Evolutionary conservation across 1,140 invertebrate species (phyloP).

Genomic region (Apis florea): DNA sequence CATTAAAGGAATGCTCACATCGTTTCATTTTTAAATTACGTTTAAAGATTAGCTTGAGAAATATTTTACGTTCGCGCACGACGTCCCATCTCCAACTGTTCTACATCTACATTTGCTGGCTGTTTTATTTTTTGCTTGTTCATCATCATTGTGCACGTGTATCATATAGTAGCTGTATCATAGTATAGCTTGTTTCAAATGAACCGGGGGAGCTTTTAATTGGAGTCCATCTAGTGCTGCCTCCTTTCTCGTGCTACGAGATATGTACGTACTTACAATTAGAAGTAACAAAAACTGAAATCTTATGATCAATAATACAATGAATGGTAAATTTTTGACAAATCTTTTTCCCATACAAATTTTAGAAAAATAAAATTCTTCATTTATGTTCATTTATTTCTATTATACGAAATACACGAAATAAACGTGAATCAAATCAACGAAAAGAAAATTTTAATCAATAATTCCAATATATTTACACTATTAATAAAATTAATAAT

Average conservation of each 20-base stretch:
- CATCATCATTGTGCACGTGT: neutral
- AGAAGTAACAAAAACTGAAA: neutral
- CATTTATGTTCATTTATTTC: neutral
- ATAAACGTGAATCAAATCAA: no score
- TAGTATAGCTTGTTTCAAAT: neutral
- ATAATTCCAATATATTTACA: no score
- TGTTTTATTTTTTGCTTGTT: neutral
- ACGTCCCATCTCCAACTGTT: neutral
- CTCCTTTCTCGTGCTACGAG: conserved; percentile 1
- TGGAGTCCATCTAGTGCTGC: conserved; percentile 31
- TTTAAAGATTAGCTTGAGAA: neutral
- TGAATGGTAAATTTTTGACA: neutral
- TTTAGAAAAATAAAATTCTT: neutral
- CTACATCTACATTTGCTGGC: neutral
- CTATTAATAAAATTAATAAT: no score
- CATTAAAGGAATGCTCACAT: neutral
- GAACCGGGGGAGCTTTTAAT: conserved; percentile 13
- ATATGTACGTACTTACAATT: no score
- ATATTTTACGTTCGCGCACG: neutral
- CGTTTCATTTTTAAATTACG: neutral
- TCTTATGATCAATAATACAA: neutral
- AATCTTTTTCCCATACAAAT: no score
- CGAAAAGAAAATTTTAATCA: no score
- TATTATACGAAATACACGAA: no score
- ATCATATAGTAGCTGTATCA: neutral